Percentiles rank a stretch among this genome's conserved stretches.
phyloP scores from a whole-genome alignment of 92 coral and sea anemone genomes.

The Siderastrea siderea region DNA sequence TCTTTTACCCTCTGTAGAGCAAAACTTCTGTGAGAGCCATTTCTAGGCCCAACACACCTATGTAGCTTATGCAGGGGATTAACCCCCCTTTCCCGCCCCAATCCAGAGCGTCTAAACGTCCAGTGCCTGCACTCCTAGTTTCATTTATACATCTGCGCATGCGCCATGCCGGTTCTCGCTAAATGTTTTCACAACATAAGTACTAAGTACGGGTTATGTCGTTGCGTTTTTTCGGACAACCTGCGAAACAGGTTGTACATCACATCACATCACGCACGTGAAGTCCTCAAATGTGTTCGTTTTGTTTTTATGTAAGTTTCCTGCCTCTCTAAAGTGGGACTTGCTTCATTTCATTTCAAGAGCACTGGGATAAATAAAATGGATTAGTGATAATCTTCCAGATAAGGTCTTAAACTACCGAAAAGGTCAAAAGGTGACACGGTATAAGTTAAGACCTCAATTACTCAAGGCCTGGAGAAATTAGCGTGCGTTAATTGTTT shows the following conservation, averaged over 20 bases:
- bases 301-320: neutral
- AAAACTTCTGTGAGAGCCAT: no score
- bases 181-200: neutral
- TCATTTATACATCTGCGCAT: no score
- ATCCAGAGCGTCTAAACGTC: no score
- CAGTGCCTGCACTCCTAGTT: no score
- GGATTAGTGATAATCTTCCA: conserved; percentile 19
- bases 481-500: neutral
- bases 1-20: no score
- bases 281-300: neutral
- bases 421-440: neutral
- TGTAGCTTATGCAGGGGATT: no score
- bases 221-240: neutral
- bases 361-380: neutral
- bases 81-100: no score
- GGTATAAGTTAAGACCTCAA: neutral
- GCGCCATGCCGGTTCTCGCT: neutral
- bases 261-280: neutral
- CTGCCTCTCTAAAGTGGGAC: neutral
- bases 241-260: no score
- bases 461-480: neutral
- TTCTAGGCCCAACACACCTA: no score
- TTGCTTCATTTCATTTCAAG: conserved; percentile 20
- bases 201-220: neutral
- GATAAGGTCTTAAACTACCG: neutral